Evolutionary conservation across 2,888 invertebrate species (phyloP), one percentile per base, ranked within the genome.

Genomic region (Aphodius sticticus): DNA sequence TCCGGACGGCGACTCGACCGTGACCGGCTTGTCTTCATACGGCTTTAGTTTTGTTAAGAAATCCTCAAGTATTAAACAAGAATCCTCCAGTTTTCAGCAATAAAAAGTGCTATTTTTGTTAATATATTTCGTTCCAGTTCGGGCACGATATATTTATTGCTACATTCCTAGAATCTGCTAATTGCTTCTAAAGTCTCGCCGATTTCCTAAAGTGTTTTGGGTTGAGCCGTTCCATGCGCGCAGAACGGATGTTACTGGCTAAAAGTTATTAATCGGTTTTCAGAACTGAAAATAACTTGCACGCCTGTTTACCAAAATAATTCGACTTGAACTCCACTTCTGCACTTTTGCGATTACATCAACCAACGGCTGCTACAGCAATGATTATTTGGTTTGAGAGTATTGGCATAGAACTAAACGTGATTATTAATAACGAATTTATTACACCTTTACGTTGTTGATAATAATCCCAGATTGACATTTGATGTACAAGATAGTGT

Each of bases 161-260:
- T 53, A 53, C 1, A 53, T 53, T 53, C 53, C 4, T 53, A 53
- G 53, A 53, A 53, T 53, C 53, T 53, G 53, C 53, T 53, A 53
- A 53, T 53, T 53, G 53, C 53, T 9, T 53, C 2, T 53, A 12
- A 1, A 53, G 53, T 2, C 6, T 53, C 53, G 53, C 3, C 53
- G 53, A 53, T 53, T 53, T 53, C 53, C 53, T 53, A 53, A 53
- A 53, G 53, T 53, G 53, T 53, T 53, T 53, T 53, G 53, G 53
- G 53, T 12, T 12, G 53, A 53, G 53, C 6, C 6, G 6, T 53
- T 53, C 1, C 53, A 53, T 53, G 53, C 53, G 7, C 2, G 7
- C 53, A 53, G 53, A 53, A 53, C 53, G 53, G 53, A 53, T 53
- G 53, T 53, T 53, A 53, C 53, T 53, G 53, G 53, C 2, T 53